Percentiles rank a stretch among this genome's conserved stretches.
Conservation (phyloP, 2,888 invertebrate species). For the Micoletzkya japonica region DNA sequence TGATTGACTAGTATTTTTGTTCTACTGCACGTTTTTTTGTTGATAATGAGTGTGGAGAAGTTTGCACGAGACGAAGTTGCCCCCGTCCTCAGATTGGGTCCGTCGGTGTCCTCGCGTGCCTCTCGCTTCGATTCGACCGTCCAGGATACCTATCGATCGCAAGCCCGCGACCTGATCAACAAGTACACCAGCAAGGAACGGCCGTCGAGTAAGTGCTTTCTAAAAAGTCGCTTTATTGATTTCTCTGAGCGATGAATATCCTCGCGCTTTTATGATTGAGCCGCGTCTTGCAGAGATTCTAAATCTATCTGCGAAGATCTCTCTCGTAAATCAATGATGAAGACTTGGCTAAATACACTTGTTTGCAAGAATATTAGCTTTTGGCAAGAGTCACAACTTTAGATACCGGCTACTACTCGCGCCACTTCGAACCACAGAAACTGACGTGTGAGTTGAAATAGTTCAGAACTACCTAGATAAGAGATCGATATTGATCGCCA, state of each 20-base stretch:
- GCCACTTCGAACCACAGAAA: constrained; percentile 26
- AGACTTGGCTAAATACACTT: neutral
- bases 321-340: no score
- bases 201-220: constrained; percentile 1
- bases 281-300: neutral
- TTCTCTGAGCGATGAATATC: neutral
- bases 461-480: no score
- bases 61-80: no score
- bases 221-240: neutral
- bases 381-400: neutral
- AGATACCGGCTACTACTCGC: constrained; percentile 18
- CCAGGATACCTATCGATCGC: constrained; percentile 38
- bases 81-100: constrained; percentile 40
- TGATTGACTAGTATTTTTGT: no score
- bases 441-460: constrained; percentile 3
- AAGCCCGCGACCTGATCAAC: constrained; percentile 44
- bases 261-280: neutral
- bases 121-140: constrained; percentile 48
- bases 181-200: constrained; percentile 48
- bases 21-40: no score
- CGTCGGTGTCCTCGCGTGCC: constrained; percentile 43
- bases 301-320: no score
- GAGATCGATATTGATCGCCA: no score
- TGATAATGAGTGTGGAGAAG: neutral
- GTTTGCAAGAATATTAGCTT: neutral